A percentile compares a stretch with the other conserved stretches of the same genome.
Evolutionary conservation across 2,113 vertebrate species (phyloP).

Genomic region (Hippopotamus amphibius): DNA sequence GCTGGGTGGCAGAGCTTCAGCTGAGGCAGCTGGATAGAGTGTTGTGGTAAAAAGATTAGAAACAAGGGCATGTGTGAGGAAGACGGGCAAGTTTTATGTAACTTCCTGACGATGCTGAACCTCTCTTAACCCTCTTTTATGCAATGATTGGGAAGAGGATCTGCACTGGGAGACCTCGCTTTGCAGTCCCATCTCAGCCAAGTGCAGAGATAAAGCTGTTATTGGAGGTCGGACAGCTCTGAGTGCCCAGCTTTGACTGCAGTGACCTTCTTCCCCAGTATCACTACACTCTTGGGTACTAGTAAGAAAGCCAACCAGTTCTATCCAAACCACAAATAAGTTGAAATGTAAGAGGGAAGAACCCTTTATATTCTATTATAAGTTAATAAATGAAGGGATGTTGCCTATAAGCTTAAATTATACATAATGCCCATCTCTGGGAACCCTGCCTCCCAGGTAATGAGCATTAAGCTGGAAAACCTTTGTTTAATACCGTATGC

Average conservation of each 20-base stretch:
- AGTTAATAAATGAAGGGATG: too few species aligned
- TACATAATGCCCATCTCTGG: too few species aligned
- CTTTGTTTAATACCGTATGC: too few species aligned
- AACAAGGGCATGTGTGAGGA: neutral
- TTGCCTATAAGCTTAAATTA: too few species aligned
- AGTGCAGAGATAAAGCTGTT: neutral
- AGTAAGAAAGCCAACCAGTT: neutral
- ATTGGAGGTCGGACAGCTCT: neutral
- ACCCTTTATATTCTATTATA: too few species aligned
- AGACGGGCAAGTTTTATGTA: neutral
- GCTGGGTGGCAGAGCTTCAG: neutral
- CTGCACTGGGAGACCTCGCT: neutral
- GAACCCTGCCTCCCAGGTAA: too few species aligned
- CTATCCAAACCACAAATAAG: neutral
- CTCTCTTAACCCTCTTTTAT: neutral
- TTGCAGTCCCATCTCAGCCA: neutral
- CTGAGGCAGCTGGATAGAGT: neutral
- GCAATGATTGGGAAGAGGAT: neutral
- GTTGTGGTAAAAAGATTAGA: neutral
- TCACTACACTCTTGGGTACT: neutral
- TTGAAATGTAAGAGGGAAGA: too few species aligned
- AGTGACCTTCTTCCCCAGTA: neutral
- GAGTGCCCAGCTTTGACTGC: neutral
- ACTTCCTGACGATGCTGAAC: neutral
- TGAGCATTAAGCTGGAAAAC: too few species aligned